Evolutionary conservation across 2,797 vertebrate genomes (phyloP).

Genomic region (Phylloscopus collybita): DNA sequence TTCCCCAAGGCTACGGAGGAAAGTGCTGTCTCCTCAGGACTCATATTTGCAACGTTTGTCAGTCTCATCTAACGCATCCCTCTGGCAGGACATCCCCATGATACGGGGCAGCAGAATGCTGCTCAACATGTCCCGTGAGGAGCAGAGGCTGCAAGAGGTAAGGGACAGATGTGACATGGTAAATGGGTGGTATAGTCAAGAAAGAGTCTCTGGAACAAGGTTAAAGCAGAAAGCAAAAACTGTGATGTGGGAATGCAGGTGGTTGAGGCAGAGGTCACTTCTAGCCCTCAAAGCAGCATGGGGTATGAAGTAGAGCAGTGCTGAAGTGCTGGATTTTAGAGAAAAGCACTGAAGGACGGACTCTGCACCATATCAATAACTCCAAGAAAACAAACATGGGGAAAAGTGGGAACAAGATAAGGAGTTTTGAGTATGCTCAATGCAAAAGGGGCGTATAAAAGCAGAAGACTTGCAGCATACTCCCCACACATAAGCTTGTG

Average conservation of each 20-base stretch:
- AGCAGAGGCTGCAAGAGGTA: constrained; percentile 95
- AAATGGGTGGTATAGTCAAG: neutral
- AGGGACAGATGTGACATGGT: neutral
- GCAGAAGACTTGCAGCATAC: neutral
- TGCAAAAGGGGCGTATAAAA: neutral
- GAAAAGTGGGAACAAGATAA: neutral
- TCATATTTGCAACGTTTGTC: constrained; percentile 85
- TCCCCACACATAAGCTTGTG: neutral
- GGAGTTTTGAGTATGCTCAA: neutral
- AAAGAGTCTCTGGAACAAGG: neutral
- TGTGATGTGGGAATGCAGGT: neutral
- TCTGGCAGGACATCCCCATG: constrained; percentile 93
- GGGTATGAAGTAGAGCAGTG: neutral
- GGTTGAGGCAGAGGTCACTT: neutral
- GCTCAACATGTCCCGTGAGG: constrained; percentile 84
- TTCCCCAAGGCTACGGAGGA: constrained; percentile 68
- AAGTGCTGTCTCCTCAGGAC: constrained; percentile 66
- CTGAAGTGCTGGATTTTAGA: neutral
- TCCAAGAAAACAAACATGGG: neutral
- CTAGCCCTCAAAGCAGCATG: neutral
- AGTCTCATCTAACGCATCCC: constrained; percentile 80
- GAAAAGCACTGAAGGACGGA: neutral
- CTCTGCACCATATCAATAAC: neutral
- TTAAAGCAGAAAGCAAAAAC: neutral
- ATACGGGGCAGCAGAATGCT: constrained; percentile 84